phyloP scores from a whole-genome alignment of 2,888 invertebrate species.

The Polydesmus complanatus region DNA sequence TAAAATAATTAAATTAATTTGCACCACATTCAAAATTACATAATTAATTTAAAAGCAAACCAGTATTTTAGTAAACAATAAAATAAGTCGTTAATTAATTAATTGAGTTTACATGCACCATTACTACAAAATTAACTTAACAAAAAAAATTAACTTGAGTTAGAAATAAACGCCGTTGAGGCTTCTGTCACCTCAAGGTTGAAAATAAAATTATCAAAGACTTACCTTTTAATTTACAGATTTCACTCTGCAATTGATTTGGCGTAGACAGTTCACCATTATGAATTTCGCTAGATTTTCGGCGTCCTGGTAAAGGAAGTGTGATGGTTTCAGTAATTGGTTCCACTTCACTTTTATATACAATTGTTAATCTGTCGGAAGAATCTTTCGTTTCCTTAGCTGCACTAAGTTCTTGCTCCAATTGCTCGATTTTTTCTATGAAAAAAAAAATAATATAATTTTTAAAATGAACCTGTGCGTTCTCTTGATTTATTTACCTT shows the following conservation, averaged over 20 bases:
- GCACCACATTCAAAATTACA: not conserved
- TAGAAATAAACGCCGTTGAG: too few relatives aligned
- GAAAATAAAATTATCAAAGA: not conserved
- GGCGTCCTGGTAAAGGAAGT: not conserved
- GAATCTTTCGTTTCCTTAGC: slow-evolving; percentile 19
- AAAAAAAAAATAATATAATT: not conserved
- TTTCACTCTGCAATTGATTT: slow-evolving; percentile 19
- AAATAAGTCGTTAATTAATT: too few relatives aligned
- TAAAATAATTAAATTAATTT: not conserved
- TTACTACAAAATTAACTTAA: too few relatives aligned
- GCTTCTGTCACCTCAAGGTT: too few relatives aligned
- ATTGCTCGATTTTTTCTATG: slow-evolving; percentile 21
- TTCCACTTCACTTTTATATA: slow-evolving; percentile 17
- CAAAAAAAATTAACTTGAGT: too few relatives aligned
- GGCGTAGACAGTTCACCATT: slow-evolving; percentile 16
- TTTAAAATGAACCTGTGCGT: slow-evolving; percentile 14
- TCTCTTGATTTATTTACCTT: slow-evolving; percentile 29
- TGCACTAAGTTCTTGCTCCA: slow-evolving; percentile 21
- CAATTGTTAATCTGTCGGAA: slow-evolving; percentile 14
- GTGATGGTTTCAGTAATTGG: slow-evolving; percentile 6
- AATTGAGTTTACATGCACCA: too few relatives aligned
- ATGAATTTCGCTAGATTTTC: slow-evolving; percentile 14
- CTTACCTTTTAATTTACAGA: slow-evolving; percentile 23
- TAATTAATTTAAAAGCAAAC: not conserved
- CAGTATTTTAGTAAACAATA: too few relatives aligned